Conservation (phyloP, 2,888 invertebrate genomes). For the Rotaria socialis region DNA sequence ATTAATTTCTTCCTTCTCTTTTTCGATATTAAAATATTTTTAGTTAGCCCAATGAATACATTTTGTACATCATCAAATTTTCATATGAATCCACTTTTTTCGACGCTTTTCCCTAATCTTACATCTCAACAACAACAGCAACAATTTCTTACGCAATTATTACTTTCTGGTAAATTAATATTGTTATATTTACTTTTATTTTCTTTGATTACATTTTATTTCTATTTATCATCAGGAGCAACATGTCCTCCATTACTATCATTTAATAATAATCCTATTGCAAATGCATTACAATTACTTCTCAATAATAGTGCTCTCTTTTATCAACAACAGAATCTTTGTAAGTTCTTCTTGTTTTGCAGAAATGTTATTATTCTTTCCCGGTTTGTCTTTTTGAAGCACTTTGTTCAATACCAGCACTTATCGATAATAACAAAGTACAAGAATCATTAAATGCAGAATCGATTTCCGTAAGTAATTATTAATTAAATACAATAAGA, state of each 20-base stretch:
- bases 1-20: neutral
- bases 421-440: neutral
- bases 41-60: neutral
- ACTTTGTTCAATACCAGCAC: neutral
- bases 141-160: constrained; percentile 1
- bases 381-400: neutral
- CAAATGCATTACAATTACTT: constrained; percentile 25
- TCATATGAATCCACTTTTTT: constrained; percentile 10
- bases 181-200: too few relatives aligned
- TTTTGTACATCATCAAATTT: neutral
- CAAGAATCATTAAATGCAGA: neutral
- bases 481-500: neutral
- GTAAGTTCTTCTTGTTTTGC: neutral
- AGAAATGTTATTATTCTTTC: neutral
- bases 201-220: neutral
- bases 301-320: constrained; percentile 25
- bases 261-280: constrained; percentile 8
- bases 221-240: neutral
- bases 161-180: neutral
- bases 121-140: constrained; percentile 3
- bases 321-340: constrained; percentile 1
- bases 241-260: constrained; percentile 6
- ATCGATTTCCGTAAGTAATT: neutral
- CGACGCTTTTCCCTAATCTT: neutral
- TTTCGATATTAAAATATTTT: neutral